Evolutionary conservation across 1,140 invertebrate genomes (phyloP), one percentile per base, ranked within the genome.

Genomic region (Ectropis grisescens): DNA sequence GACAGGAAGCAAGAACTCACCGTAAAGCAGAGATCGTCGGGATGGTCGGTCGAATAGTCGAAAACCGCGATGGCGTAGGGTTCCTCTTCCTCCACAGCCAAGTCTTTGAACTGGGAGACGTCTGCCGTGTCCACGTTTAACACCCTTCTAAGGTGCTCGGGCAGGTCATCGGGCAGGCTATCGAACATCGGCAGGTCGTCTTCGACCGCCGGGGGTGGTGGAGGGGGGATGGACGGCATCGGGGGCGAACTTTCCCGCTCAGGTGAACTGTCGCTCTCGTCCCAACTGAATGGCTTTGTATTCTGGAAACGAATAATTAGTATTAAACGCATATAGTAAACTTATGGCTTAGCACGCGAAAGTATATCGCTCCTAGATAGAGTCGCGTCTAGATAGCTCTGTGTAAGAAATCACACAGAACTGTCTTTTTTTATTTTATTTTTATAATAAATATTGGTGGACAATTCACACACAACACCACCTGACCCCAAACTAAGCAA

Each of bases 181-280:
- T n/a, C n/a, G n/a, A n/a, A n/a, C n/a, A n/a, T n/a, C n/a, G n/a
- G n/a, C n/a, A n/a, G n/a, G 28, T 67, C 47, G 51, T 80, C 66
- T 42, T 82, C 58, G 14, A 85, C 78, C 19, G 82, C 58, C 0
- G 91, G 89, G 5, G 89, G 89, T 9, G 90, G 87, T 3, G 91
- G 91, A 1, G 91, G 89, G 5, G 90, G 90, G 33, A 89, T 84
- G 10, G 84, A 85, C 3, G 91, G 91, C 91, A 93, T 93, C 0
- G 91, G 91, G 0, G 89, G 90, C 3, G 90, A 91, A 1, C 59
- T 47, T 36, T 70, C 67, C 12, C 60, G 48, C 16, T 74, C 66
- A 11, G 69, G 58, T 25, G 68, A 67, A 37, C 56, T 52, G 31
- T 33, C 34, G n/a, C n/a, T n/a, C n/a, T n/a, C n/a, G 1, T 75